Evolutionary conservation across 2,113 vertebrate genomes (phyloP).

Genomic region (Henicopernis longicauda): DNA sequence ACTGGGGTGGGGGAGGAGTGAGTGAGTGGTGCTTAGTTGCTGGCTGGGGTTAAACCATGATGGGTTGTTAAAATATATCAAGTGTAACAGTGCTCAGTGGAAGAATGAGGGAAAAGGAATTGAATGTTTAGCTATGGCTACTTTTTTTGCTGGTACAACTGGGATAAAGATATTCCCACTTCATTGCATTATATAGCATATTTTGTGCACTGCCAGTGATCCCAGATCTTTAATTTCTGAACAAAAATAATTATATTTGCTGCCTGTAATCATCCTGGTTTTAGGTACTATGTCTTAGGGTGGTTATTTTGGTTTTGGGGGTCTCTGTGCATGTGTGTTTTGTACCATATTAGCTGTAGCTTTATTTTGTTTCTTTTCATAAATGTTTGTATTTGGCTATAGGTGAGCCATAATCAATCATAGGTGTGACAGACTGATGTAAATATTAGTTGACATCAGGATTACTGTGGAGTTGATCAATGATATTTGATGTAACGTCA

Average conservation of each 20-base stretch:
- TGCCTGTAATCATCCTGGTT: neutral
- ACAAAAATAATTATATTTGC: neutral
- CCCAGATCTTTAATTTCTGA: neutral
- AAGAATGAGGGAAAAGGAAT: neutral
- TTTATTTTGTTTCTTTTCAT: neutral
- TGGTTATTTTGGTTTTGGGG: neutral
- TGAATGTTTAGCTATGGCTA: neutral
- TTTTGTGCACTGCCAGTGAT: neutral
- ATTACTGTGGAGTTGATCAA: neutral
- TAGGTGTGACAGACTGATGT: neutral
- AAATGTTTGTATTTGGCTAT: neutral
- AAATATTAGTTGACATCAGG: slow-evolving; percentile 1
- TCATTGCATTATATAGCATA: neutral
- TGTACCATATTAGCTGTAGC: neutral
- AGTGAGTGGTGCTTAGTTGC: too few species aligned
- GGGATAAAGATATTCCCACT: neutral
- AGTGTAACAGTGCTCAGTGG: neutral
- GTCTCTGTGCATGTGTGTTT: neutral
- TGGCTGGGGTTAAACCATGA: too few species aligned
- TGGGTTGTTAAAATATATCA: neutral
- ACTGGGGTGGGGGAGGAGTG: too few species aligned
- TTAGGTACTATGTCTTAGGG: neutral
- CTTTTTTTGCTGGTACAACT: neutral
- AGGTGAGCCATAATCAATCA: neutral
- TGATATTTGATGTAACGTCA: neutral